phyloP scores from a whole-genome alignment of 2,888 invertebrate species.

The Globia sparganii region DNA sequence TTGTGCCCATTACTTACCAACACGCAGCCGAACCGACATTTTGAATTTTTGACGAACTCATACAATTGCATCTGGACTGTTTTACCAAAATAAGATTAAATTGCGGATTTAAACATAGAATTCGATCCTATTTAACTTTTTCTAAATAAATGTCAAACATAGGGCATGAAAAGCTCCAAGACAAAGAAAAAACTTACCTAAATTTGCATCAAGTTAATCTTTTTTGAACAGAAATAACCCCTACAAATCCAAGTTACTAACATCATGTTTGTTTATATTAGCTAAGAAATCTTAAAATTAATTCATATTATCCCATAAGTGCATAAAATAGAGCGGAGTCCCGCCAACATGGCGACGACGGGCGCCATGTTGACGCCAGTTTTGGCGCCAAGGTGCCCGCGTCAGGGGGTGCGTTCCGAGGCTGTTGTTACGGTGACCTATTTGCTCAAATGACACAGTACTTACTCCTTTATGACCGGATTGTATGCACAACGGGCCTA shows the following conservation, averaged over 20 bases:
- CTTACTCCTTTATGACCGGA: slow-evolving; percentile 45
- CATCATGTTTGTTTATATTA: slow-evolving; percentile 37
- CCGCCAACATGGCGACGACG: slow-evolving; percentile 67
- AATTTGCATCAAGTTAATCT: neutral
- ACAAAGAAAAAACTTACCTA: neutral
- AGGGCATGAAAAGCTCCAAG: neutral
- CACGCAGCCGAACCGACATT: slow-evolving; percentile 47
- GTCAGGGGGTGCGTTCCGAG: slow-evolving; percentile 78
- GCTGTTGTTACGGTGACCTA: slow-evolving; percentile 79
- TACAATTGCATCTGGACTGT: slow-evolving; percentile 9
- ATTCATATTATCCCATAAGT: slow-evolving; percentile 54
- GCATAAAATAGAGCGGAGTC: slow-evolving; percentile 68
- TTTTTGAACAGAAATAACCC: slow-evolving; percentile 2
- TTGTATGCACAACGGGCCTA: slow-evolving; percentile 39
- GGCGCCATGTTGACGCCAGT: slow-evolving; percentile 83
- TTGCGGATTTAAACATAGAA: too few relatives aligned
- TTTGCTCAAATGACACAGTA: slow-evolving; percentile 68
- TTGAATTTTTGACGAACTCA: slow-evolving; percentile 42
- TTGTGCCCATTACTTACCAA: slow-evolving; percentile 54
- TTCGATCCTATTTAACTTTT: neutral
- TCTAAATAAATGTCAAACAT: neutral
- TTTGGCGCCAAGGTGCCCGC: slow-evolving; percentile 85
- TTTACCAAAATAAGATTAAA: slow-evolving; percentile 8
- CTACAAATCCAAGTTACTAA: neutral
- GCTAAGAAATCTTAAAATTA: slow-evolving; percentile 12